Percentiles rank a stretch among this genome's conserved stretches.
Conservation (phyloP, 2,113 vertebrate genomes). For the Tetraodon nigroviridis region DNA sequence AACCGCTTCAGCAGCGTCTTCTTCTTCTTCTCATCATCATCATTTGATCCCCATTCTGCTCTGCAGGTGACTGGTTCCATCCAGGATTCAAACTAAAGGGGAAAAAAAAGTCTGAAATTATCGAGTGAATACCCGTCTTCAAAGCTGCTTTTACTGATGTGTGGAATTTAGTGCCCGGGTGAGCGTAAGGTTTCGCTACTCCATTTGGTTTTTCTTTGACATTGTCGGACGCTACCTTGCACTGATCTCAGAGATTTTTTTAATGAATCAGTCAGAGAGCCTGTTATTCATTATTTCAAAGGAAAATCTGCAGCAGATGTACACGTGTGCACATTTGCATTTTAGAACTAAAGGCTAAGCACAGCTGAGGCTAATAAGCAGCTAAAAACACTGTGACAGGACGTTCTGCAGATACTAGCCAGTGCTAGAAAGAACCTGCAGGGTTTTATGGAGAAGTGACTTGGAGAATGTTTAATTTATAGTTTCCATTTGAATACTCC, state of each 20-base stretch:
- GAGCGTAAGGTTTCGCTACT: constrained; percentile 30
- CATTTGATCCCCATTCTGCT: too few species aligned
- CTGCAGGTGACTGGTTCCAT: too few species aligned
- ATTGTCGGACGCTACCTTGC: background rate
- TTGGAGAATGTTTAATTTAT: too few species aligned
- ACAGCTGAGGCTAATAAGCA: background rate
- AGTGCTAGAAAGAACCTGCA: background rate
- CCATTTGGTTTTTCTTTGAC: constrained; percentile 24
- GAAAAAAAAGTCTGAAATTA: background rate
- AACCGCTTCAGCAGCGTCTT: too few species aligned
- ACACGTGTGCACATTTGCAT: background rate
- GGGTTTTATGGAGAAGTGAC: too few species aligned
- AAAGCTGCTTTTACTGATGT: constrained; percentile 50
- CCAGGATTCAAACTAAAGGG: too few species aligned
- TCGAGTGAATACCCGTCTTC: constrained; percentile 21
- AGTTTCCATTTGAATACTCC: too few species aligned
- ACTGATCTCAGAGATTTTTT: background rate
- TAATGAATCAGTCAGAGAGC: too few species aligned
- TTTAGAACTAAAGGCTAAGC: too few species aligned
- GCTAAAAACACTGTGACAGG: background rate
- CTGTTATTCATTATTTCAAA: too few species aligned
- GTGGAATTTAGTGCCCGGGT: constrained; percentile 61
- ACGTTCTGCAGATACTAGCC: background rate
- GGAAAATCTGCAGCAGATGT: too few species aligned
- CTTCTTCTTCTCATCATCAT: too few species aligned